Base-by-base conservation (phyloP, 2,888 invertebrate species). In the Mechanitis mazaeus region DNA sequence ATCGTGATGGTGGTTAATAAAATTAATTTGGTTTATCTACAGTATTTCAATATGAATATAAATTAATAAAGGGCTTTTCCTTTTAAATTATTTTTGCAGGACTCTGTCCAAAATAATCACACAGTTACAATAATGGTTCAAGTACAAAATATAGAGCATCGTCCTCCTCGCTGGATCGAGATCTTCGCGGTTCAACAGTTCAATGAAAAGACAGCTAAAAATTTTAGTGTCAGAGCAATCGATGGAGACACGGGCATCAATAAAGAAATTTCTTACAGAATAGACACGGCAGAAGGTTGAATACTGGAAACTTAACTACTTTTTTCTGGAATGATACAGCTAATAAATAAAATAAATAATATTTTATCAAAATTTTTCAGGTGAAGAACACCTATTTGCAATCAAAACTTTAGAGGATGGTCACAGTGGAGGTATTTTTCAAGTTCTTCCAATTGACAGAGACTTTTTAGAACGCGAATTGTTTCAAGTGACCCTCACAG, bases 171-270 rank as follows among this genome's bases (percentile, higher is more conserved):
- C n/a, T 93, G 93, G 93, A 79, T 87, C 28, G 86, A 86, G 69
- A 89, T 91, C 64, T 91, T 92, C 64, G 87, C 91, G 0, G 91
- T 92, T 2, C 85, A 90, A 70, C 89, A 89, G 73, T 92, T 93
- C 64, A 74, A 88, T 11, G 93, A 93, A 80, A 92, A 93, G 71
- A 78, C 81, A 0, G 33, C 59, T 0, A 80, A 78, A 68, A 68
- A 69, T 28, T 92, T 92, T 73, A 70, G 70, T 2, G 87, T 93
- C 1, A 72, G 77, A 33, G 93, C 93, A 4, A 88, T 91, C 31
- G 93, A 94, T 72, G 93, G 93, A 1, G 93, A 94, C 76, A 90
- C 91, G 1, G 91, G 91, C 35, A 88, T 93, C 59, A 81, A 92
- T 69, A 87, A 84, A 62, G 75, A 80, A 3, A 92, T 93, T 55